Percentiles rank a stretch among this genome's conserved stretches.
Conservation (phyloP, 1,140 invertebrate species). For the Heterodera schachtii region DNA sequence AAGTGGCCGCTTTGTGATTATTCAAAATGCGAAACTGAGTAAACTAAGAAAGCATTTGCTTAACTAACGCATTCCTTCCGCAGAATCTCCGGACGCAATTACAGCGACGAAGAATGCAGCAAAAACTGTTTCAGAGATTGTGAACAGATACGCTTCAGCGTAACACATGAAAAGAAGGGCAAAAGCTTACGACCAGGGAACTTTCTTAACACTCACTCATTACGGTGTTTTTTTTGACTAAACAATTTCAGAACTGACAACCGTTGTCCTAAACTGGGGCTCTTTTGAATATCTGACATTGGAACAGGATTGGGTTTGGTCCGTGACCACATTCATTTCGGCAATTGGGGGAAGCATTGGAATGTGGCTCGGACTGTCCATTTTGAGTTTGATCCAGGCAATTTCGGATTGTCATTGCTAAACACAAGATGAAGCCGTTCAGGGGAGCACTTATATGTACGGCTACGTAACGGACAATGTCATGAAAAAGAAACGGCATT, state of each 20-base stretch:
- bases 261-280: conserved; percentile 60
- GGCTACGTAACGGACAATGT: conserved; percentile 52
- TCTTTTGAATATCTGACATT: conserved; percentile 61
- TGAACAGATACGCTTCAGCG: conserved; percentile 59
- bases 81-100: conserved; percentile 52
- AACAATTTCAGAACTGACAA: conserved; percentile 49
- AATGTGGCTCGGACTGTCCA: conserved; percentile 56
- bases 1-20: conserved; percentile 51
- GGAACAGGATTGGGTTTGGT: conserved; percentile 60
- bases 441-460: conserved; percentile 63
- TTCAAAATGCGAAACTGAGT: conserved; percentile 44
- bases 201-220: too few species aligned
- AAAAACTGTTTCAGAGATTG: conserved; percentile 60
- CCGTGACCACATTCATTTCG: conserved; percentile 49
- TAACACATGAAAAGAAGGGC: conserved; percentile 56
- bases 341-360: conserved; percentile 55
- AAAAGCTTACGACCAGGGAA: conserved; percentile 55
- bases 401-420: conserved; percentile 3
- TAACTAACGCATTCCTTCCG: not conserved
- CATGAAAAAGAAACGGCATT: conserved; percentile 49
- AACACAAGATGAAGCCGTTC: not conserved
- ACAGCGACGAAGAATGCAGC: conserved; percentile 52
- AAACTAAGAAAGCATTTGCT: conserved; percentile 17
- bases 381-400: conserved; percentile 56
- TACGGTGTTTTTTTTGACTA: too few species aligned